These are phyloP conservation scores for Passerculus sandwichensis DNA, from an alignment of 2,797 vertebrate species.

Conservation along the genomic window DNA sequence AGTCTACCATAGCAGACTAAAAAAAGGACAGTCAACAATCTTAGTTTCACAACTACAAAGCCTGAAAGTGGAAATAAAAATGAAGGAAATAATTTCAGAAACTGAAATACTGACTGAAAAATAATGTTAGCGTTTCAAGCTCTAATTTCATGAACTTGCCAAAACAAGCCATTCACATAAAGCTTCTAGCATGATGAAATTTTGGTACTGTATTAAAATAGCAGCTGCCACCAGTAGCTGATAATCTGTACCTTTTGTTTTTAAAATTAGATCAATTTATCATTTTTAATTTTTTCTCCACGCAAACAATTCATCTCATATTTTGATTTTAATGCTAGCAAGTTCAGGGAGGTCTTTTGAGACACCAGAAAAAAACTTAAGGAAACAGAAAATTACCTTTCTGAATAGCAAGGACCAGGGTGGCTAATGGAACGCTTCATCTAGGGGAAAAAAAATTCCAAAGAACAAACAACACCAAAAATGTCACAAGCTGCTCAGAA, in stretches of 20 bases:
- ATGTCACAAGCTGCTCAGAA: slow-evolving; percentile 14
- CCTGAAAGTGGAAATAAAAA: background rate
- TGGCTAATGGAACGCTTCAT: slow-evolving; percentile 94
- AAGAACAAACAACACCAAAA: slow-evolving; percentile 17
- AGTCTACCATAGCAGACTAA: background rate
- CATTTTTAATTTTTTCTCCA: background rate
- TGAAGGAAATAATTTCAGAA: background rate
- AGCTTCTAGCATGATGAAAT: background rate
- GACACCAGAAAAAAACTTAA: background rate
- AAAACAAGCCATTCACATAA: background rate
- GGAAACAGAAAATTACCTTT: slow-evolving; percentile 80
- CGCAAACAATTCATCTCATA: background rate
- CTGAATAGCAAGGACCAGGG: slow-evolving; percentile 89
- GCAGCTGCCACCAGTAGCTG: background rate
- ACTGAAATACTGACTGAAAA: background rate
- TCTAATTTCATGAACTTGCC: background rate
- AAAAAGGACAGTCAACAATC: background rate
- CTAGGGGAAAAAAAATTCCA: slow-evolving; percentile 69
- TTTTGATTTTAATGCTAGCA: background rate
- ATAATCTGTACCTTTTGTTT: background rate
- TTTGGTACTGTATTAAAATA: background rate
- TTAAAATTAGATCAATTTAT: background rate
- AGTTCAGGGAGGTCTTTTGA: background rate
- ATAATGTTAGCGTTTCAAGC: background rate
- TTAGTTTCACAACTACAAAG: background rate